A percentile compares a stretch with the other conserved stretches of the same genome.
Evolutionary conservation across 2,113 vertebrate genomes (phyloP).

Genomic region (Microcebus jonahi): DNA sequence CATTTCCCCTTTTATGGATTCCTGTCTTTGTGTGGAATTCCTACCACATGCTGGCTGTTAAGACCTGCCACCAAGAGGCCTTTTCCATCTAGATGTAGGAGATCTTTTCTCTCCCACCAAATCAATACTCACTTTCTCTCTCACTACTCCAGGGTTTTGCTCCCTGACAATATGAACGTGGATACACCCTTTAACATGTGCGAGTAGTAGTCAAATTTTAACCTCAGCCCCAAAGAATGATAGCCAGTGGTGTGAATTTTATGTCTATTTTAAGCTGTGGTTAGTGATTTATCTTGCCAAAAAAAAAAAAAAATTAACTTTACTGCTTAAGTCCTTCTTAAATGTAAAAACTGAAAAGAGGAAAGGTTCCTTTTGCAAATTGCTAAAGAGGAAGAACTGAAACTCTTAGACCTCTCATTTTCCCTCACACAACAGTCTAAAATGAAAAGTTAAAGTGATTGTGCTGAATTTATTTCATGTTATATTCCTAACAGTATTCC

Average conservation of each 20-base stretch:
- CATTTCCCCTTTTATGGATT: constrained; percentile 28
- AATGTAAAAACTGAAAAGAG: not conserved
- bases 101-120: not conserved
- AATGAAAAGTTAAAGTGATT: constrained; percentile 7
- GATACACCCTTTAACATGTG: not conserved
- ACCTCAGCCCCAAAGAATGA: not conserved
- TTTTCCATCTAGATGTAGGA: not conserved
- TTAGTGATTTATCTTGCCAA: constrained; percentile 10
- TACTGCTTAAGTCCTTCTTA: constrained; percentile 37
- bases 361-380: constrained; percentile 27
- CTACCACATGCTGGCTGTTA: not conserved
- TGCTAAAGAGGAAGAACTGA: not conserved
- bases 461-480: not conserved
- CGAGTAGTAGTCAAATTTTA: constrained; percentile 30
- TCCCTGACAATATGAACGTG: not conserved
- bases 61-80: not conserved
- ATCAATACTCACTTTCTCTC: not conserved
- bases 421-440: not conserved
- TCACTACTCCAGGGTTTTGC: not conserved
- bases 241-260: constrained; percentile 21
- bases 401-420: constrained; percentile 2
- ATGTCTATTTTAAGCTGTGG: not conserved
- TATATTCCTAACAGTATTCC: not conserved
- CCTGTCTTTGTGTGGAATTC: constrained; percentile 16
- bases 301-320: not conserved